Conservation (phyloP, 2,888 invertebrate genomes). For the Thalpophila matura region DNA sequence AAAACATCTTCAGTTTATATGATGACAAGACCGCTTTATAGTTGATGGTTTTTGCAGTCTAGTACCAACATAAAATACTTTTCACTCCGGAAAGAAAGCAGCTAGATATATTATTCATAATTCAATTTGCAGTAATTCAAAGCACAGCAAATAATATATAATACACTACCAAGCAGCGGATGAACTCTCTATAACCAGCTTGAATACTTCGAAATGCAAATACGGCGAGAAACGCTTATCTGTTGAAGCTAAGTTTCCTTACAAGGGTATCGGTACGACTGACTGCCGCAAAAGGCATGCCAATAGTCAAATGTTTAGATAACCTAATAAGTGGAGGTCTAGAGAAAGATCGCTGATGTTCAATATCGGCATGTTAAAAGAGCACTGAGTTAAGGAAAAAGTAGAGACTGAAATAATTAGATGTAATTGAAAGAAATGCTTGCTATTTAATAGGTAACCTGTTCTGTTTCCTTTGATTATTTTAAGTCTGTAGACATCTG, state of each 20-base stretch:
- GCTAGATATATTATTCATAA: conserved; percentile 24
- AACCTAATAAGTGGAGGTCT: conserved; percentile 57
- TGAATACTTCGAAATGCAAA: conserved; percentile 44
- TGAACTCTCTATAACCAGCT: conserved; percentile 28
- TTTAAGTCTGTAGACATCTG: too few species aligned
- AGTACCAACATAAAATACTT: not conserved
- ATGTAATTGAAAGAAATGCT: conserved; percentile 14
- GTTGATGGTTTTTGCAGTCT: too few species aligned
- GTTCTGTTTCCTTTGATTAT: too few species aligned
- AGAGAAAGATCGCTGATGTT: conserved; percentile 48
- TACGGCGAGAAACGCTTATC: conserved; percentile 54
- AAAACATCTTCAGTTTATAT: too few species aligned
- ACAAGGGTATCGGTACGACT: conserved; percentile 60
- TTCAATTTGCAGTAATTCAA: conserved; percentile 10
- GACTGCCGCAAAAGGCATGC: conserved; percentile 57
- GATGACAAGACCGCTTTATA: too few species aligned
- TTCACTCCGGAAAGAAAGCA: not conserved
- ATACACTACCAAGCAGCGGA: conserved; percentile 5
- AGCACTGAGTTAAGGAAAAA: conserved; percentile 17
- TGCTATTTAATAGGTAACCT: too few species aligned
- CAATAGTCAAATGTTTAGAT: conserved; percentile 62
- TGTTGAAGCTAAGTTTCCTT: conserved; percentile 42
- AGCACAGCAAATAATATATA: conserved; percentile 7
- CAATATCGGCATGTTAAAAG: conserved; percentile 35
- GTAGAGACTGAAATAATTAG: not conserved